These are phyloP conservation scores for Drosophila asahinai DNA, from an alignment of 1,140 invertebrate species.

Conservation along the genomic window DNA sequence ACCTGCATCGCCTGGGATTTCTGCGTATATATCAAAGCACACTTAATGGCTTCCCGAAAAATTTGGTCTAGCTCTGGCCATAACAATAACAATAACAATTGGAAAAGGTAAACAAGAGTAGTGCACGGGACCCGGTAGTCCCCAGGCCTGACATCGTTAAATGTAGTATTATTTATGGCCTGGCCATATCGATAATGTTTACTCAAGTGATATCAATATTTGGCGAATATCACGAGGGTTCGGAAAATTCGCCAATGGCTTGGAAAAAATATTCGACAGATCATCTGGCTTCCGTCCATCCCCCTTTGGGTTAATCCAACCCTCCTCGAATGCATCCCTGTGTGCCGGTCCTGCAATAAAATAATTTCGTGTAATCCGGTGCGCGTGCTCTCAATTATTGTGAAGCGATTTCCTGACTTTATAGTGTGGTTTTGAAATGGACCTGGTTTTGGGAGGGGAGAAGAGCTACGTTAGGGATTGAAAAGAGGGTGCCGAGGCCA, in stretches of 20 bases:
- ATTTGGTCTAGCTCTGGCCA: slow-evolving; percentile 1
- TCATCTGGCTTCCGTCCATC: slow-evolving; percentile 39
- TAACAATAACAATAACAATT: slow-evolving; percentile 40
- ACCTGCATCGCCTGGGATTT: slow-evolving; percentile 7
- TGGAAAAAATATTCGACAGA: slow-evolving; percentile 3
- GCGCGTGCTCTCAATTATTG: slow-evolving; percentile 77
- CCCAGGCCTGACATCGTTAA: slow-evolving; percentile 29
- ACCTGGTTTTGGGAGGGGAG: neutral
- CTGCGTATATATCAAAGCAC: neutral
- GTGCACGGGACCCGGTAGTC: neutral
- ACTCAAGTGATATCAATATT: slow-evolving; percentile 70
- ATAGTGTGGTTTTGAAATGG: neutral
- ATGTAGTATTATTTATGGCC: slow-evolving; percentile 71
- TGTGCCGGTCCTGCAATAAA: slow-evolving; percentile 46
- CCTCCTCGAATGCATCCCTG: slow-evolving; percentile 17
- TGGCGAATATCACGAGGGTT: slow-evolving; percentile 17
- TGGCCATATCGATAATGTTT: slow-evolving; percentile 48
- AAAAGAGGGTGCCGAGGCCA: neutral
- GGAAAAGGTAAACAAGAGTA: slow-evolving; percentile 24
- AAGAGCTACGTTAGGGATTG: neutral
- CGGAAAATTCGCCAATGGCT: neutral
- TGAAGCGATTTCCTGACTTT: slow-evolving; percentile 54
- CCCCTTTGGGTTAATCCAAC: slow-evolving; percentile 1
- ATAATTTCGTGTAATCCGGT: slow-evolving; percentile 73
- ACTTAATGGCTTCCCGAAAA: slow-evolving; percentile 33